Evolutionary conservation across 2,888 invertebrate species (phyloP).

Genomic region (Caenorhabditis sp.): DNA sequence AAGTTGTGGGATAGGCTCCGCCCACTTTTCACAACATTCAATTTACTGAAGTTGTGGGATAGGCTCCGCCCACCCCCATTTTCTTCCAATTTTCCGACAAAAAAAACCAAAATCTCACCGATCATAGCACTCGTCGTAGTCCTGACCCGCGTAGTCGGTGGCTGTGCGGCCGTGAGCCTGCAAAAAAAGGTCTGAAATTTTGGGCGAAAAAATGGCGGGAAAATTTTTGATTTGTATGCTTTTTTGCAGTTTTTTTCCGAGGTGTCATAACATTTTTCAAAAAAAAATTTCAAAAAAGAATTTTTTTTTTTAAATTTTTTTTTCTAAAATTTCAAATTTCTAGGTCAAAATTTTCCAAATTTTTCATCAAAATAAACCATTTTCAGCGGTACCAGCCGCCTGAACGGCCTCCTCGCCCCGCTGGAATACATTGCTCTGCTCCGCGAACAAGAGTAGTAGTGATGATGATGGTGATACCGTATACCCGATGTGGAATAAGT

Average conservation of each 20-base stretch:
- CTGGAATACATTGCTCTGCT: conserved; percentile 50
- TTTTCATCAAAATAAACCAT: not conserved
- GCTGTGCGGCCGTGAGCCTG: conserved; percentile 63
- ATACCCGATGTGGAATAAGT: not conserved
- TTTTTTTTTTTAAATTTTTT: conserved; percentile 1
- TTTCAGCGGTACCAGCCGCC: too few relatives aligned
- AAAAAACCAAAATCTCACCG: conserved; percentile 33
- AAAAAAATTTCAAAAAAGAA: too few relatives aligned
- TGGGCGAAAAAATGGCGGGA: not conserved
- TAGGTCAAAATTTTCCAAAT: not conserved
- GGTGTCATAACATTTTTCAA: too few relatives aligned
- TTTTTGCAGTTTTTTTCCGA: too few relatives aligned
- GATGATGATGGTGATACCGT: not conserved
- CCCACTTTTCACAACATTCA: too few relatives aligned
- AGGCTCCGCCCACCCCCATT: too few relatives aligned
- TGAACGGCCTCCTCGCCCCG: not conserved
- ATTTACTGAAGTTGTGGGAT: too few relatives aligned
- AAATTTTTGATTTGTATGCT: not conserved
- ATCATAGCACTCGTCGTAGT: conserved; percentile 64
- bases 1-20: too few relatives aligned
- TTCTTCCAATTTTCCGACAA: too few relatives aligned
- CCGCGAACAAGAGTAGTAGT: not conserved
- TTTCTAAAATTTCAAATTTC: not conserved
- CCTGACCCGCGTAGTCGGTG: conserved; percentile 55
- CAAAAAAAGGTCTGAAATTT: conserved; percentile 26